A percentile compares a stretch with the other conserved stretches of the same genome.
Evolutionary conservation across 2,888 invertebrate species (phyloP).

Genomic region (Arge pagana): DNA sequence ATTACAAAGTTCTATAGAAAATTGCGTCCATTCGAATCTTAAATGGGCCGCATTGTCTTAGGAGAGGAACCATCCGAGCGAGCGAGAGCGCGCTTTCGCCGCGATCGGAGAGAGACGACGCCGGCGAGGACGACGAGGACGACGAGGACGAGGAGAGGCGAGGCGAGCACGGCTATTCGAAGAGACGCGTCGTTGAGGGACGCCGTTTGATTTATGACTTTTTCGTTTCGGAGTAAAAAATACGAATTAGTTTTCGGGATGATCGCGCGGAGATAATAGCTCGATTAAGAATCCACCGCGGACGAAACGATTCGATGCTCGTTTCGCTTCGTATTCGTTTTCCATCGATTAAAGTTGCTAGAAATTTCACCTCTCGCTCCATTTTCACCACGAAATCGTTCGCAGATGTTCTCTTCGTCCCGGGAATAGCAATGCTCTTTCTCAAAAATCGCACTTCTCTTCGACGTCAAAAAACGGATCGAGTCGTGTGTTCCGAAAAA

Average conservation of each 20-base stretch:
- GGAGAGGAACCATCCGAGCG: slow-evolving; percentile 34
- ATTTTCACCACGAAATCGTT: too few species aligned
- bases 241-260: slow-evolving; percentile 58
- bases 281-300: slow-evolving; percentile 55
- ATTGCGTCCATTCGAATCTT: slow-evolving; percentile 58
- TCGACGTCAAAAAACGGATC: too few species aligned
- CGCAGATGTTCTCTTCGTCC: too few species aligned
- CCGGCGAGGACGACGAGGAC: slow-evolving; percentile 20
- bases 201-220: slow-evolving; percentile 58
- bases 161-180: slow-evolving; percentile 4
- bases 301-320: too few species aligned
- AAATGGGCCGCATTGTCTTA: slow-evolving; percentile 55
- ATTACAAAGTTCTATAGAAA: slow-evolving; percentile 58
- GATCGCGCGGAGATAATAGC: slow-evolving; percentile 57
- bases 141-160: slow-evolving; percentile 22
- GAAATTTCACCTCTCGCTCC: too few species aligned
- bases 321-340: too few species aligned
- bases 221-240: slow-evolving; percentile 58
- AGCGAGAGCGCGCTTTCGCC: slow-evolving; percentile 20
- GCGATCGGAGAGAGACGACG: slow-evolving; percentile 10
- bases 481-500: too few species aligned
- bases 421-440: too few species aligned
- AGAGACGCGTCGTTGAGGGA: too few species aligned
- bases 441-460: too few species aligned
- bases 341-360: too few species aligned